Evolutionary conservation across 2,888 invertebrate species (phyloP).

Genomic region (Cosmia pyralina): DNA sequence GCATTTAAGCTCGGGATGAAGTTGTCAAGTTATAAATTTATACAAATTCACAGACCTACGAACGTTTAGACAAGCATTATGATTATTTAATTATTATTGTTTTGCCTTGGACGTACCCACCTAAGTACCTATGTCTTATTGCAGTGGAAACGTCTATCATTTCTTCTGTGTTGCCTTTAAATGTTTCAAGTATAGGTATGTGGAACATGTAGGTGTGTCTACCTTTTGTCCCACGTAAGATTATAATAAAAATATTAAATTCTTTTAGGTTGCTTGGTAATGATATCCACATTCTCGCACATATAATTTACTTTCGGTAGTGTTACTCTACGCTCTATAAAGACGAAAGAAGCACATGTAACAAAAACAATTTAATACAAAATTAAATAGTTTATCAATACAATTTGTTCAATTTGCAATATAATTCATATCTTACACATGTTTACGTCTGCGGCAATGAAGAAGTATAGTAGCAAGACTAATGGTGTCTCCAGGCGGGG

Average conservation of each 20-base stretch:
- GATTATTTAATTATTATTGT: neutral
- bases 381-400: neutral
- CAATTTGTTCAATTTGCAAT: conserved; percentile 13
- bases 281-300: neutral
- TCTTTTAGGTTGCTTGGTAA: neutral
- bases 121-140: no score
- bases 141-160: no score
- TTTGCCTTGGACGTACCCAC: neutral
- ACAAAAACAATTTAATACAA: neutral
- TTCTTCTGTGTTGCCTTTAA: neutral
- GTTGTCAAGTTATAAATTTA: conserved; percentile 77
- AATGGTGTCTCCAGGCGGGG: conserved; percentile 86
- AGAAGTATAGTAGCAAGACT: conserved; percentile 79
- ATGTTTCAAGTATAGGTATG: neutral
- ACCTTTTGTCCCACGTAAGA: neutral
- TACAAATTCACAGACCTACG: conserved; percentile 64
- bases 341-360: neutral
- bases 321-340: neutral
- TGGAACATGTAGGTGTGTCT: neutral
- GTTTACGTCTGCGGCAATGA: conserved; percentile 63
- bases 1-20: conserved; percentile 76
- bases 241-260: neutral
- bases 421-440: conserved; percentile 54
- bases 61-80: conserved; percentile 52
- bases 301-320: neutral